These are phyloP conservation scores for Hydractinia symbiolongicarpus DNA, from an alignment of 30 jellyfish, hydroid and myxozoan species.

Conservation along the genomic window DNA sequence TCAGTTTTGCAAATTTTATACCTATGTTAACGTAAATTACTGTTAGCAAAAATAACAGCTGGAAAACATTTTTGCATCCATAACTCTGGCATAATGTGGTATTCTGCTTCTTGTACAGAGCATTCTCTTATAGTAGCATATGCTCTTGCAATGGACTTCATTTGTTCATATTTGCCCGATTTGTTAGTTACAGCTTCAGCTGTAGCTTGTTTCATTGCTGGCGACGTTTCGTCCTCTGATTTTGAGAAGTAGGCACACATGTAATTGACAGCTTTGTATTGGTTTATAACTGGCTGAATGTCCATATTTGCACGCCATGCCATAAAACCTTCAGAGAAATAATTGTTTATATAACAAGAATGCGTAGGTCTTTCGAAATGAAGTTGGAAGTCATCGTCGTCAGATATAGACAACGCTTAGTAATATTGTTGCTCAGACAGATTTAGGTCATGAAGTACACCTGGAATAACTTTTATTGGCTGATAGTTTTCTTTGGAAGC, in stretches of 20 bases:
- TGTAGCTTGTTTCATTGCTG: neutral
- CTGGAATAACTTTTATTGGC: neutral
- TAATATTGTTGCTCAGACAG: conserved; percentile 9
- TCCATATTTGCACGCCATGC: no score
- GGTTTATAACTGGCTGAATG: neutral
- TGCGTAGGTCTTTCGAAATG: neutral
- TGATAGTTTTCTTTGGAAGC: no score
- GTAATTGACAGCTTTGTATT: neutral
- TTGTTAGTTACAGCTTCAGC: neutral
- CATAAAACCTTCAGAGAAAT: neutral
- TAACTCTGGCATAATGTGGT: no score
- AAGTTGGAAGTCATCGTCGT: conserved; percentile 21
- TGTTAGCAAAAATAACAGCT: conserved; percentile 2
- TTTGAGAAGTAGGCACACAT: neutral
- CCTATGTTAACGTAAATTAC: neutral
- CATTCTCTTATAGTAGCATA: neutral
- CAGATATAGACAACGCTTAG: conserved; percentile 15
- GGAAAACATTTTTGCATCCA: neutral
- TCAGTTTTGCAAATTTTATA: conserved; percentile 1
- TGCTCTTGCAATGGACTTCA: neutral
- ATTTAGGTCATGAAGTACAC: neutral
- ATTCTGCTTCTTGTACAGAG: no score
- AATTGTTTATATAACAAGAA: conserved; percentile 26
- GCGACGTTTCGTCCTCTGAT: neutral
- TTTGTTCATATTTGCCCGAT: neutral